phyloP scores from a whole-genome alignment of 2,797 vertebrate genomes.

The Rhyacichthys aspro region DNA sequence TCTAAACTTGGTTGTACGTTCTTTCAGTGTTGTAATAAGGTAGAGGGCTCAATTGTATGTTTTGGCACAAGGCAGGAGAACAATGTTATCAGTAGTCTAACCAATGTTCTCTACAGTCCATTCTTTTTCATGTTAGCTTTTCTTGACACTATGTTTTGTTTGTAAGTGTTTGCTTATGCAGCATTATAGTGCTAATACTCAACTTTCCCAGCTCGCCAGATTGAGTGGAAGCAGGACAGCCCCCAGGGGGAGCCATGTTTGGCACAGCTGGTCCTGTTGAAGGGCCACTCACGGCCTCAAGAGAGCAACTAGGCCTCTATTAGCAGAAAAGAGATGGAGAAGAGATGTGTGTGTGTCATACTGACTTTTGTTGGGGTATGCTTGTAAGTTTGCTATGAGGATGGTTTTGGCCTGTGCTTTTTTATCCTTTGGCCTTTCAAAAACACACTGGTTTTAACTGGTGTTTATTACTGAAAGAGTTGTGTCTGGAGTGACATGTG shows the following conservation, averaged over 20 bases:
- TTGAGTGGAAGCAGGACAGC: constrained; percentile 67
- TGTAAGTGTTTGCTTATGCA: constrained; percentile 25
- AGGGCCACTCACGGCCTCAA: constrained; percentile 38
- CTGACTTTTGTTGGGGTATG: constrained; percentile 19
- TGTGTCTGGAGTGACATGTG: too few relatives aligned
- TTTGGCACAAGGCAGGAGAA: neutral
- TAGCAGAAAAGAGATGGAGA: constrained; percentile 53
- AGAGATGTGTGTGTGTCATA: constrained; percentile 23
- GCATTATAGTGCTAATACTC: constrained; percentile 27
- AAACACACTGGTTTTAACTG: too few relatives aligned
- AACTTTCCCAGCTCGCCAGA: constrained; percentile 42
- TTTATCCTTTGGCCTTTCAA: neutral
- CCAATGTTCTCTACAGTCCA: constrained; percentile 9
- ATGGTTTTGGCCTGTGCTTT: constrained; percentile 10
- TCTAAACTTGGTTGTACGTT: neutral
- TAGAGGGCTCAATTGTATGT: neutral
- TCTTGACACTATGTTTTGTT: constrained; percentile 24
- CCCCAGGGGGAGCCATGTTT: constrained; percentile 59
- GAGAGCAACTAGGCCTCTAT: constrained; percentile 61
- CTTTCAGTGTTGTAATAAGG: constrained; percentile 7
- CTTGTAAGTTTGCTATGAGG: constrained; percentile 8
- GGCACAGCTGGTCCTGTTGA: constrained; percentile 49
- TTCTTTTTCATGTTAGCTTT: constrained; percentile 10
- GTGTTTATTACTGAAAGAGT: too few relatives aligned
- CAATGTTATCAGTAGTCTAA: constrained; percentile 8